These are phyloP conservation scores for Bradynema listronoti DNA, from an alignment of 1,140 invertebrate genomes.

Conservation along the genomic window DNA sequence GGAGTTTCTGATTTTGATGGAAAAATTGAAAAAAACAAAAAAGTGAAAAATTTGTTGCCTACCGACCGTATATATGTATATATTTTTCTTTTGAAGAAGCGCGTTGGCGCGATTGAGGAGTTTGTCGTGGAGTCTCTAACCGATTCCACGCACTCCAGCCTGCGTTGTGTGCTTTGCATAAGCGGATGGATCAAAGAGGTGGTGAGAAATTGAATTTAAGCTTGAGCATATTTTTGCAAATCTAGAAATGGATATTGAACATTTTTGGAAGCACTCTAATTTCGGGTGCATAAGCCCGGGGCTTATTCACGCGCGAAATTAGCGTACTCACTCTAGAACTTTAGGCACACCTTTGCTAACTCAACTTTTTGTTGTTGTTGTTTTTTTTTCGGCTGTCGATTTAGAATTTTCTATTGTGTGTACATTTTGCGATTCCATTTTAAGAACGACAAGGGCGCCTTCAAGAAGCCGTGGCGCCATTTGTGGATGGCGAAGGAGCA, in stretches of 20 bases:
- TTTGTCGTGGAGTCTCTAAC: slow-evolving; percentile 60
- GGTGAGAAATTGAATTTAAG: too few relatives aligned
- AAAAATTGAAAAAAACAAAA: neutral
- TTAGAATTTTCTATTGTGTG: too few relatives aligned
- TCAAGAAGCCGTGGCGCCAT: slow-evolving; percentile 62
- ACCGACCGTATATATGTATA: slow-evolving; percentile 38
- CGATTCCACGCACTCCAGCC: slow-evolving; percentile 19
- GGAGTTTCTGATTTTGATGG: too few relatives aligned
- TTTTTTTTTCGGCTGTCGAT: too few relatives aligned
- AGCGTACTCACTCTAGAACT: too few relatives aligned
- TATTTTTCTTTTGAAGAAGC: slow-evolving; percentile 33
- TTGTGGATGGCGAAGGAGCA: slow-evolving; percentile 67
- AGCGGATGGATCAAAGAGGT: slow-evolving; percentile 54
- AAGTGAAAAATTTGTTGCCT: neutral
- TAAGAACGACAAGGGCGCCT: slow-evolving; percentile 41
- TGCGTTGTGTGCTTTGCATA: slow-evolving; percentile 34
- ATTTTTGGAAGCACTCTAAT: too few relatives aligned
- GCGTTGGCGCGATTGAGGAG: slow-evolving; percentile 62
- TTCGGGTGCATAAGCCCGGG: too few relatives aligned
- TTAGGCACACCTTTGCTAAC: too few relatives aligned
- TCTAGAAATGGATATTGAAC: slow-evolving; percentile 9
- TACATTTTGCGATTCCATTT: slow-evolving; percentile 7
- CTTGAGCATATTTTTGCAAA: too few relatives aligned
- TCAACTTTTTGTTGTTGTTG: too few relatives aligned
- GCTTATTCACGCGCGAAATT: too few relatives aligned